phyloP scores from a whole-genome alignment of 2,888 invertebrate genomes.

The Chironomus tentans region DNA sequence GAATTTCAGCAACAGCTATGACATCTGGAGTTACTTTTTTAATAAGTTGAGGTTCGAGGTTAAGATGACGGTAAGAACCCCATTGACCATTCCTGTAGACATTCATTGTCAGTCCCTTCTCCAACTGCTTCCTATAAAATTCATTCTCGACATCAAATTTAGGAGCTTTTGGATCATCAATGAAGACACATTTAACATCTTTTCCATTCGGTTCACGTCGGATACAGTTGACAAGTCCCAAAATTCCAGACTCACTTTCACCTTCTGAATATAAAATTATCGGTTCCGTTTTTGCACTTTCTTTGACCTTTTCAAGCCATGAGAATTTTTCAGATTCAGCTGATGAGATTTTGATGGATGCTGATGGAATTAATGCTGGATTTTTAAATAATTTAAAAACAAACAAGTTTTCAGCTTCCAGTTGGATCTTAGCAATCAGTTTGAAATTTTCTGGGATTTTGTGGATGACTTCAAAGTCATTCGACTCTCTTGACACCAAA shows the following conservation, averaged over 20 bases:
- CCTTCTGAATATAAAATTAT: conserved; percentile 58
- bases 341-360: conserved; percentile 34
- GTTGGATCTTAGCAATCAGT: conserved; percentile 34
- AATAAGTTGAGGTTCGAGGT: conserved; percentile 44
- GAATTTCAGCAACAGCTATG: conserved; percentile 66
- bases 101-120: conserved; percentile 70
- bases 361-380: conserved; percentile 32
- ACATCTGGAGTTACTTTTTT: conserved; percentile 41
- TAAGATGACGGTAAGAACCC: conserved; percentile 77
- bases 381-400: conserved; percentile 29
- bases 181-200: conserved; percentile 51
- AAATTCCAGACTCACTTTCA: conserved; percentile 62
- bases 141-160: conserved; percentile 53
- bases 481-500: no score
- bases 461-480: background rate
- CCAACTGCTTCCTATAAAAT: conserved; percentile 56
- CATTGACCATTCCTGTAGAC: conserved; percentile 48
- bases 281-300: conserved; percentile 31
- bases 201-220: conserved; percentile 69
- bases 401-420: conserved; percentile 34
- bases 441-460: conserved; percentile 33
- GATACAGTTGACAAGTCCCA: conserved; percentile 81
- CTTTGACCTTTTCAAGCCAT: conserved; percentile 37
- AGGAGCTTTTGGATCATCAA: conserved; percentile 55
- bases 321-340: conserved; percentile 35